Conservation (phyloP, 2,888 invertebrate genomes). For the Blastobasis lacticolella region DNA sequence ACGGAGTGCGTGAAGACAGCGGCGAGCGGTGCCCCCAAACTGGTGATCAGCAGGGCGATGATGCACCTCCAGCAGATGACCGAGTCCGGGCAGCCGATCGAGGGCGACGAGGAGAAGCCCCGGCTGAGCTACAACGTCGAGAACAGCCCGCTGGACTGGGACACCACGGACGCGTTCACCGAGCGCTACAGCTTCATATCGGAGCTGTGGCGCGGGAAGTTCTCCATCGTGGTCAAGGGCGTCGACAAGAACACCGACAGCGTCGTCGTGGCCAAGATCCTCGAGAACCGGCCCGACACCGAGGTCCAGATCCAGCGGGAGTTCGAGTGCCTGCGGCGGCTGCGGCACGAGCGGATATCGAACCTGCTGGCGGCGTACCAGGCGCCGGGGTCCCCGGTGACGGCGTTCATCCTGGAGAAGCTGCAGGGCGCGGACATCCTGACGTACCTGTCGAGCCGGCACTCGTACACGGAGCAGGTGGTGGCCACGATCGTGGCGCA, state of each 20-base stretch:
- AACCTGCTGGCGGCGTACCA: conserved; percentile 82
- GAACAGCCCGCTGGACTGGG: conserved; percentile 83
- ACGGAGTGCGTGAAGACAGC: conserved; percentile 83
- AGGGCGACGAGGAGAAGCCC: conserved; percentile 76
- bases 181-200: conserved; percentile 90
- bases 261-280: conserved; percentile 88
- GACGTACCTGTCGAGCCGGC: conserved; percentile 89
- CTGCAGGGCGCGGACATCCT: conserved; percentile 94
- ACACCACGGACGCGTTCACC: conserved; percentile 77
- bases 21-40: conserved; percentile 78
- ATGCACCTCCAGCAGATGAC: conserved; percentile 89
- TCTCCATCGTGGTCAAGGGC: conserved; percentile 86
- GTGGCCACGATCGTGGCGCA: conserved; percentile 91
- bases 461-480: conserved; percentile 94
- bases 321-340: conserved; percentile 85
- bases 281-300: conserved; percentile 79
- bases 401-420: conserved; percentile 85
- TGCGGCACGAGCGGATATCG: conserved; percentile 92
- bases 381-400: conserved; percentile 77
- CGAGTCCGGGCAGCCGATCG: conserved; percentile 83
- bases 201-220: conserved; percentile 89
- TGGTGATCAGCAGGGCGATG: conserved; percentile 88
- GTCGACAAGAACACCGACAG: conserved; percentile 83
- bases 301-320: conserved; percentile 82
- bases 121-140: conserved; percentile 84